Base-by-base conservation (phyloP, 1,140 invertebrate genomes). In the Pseudomyrmex dendroicus region DNA sequence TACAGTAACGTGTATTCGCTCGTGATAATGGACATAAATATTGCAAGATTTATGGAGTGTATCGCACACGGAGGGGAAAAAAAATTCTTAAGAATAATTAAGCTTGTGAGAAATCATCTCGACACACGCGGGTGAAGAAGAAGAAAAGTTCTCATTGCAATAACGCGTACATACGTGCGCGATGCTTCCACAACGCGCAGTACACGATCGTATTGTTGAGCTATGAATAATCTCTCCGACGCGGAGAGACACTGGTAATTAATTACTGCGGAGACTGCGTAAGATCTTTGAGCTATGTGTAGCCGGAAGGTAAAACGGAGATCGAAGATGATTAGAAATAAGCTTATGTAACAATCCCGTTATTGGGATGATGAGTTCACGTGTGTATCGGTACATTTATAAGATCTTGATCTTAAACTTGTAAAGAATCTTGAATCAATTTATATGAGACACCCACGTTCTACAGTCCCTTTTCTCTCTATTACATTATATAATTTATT, bases 301-400 rank as follows among this genome's bases (percentile, higher is more conserved):
- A 9, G 13, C 44, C 66, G 66, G 66, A 78, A 80, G 76, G 56
- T 80, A 72, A 56, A 56, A 59, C 25, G 20, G 68, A 54, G 48
- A 86, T 83, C 80, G 80, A 64, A 83, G 85, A 66, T 84, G 76
- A 87, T 87, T 84, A 84, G 67, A 73, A 82, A 82, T 82, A 54
- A 74, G 78, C 78, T 82, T 82, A 70, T 74, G 35, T 74, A 82
- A 82, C 70, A 64, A 74, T 74, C 67, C 78, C 70, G 73, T 86
- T 70, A 78, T 13, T 15, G 22, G 20, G 56, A 80, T 80, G 66
- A 56, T 80, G 66, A 70, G 68, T 50, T 72, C 44, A 25, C 15
- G 10, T 48, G 22, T 59, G 35, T 35, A 35, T 44, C 20, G 15
- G 44, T 12, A 56, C 57, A 63, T 10, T 25, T 17, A 15, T 78